phyloP scores from a whole-genome alignment of 2,888 invertebrate species.

The Ypsolopha scabrella region DNA sequence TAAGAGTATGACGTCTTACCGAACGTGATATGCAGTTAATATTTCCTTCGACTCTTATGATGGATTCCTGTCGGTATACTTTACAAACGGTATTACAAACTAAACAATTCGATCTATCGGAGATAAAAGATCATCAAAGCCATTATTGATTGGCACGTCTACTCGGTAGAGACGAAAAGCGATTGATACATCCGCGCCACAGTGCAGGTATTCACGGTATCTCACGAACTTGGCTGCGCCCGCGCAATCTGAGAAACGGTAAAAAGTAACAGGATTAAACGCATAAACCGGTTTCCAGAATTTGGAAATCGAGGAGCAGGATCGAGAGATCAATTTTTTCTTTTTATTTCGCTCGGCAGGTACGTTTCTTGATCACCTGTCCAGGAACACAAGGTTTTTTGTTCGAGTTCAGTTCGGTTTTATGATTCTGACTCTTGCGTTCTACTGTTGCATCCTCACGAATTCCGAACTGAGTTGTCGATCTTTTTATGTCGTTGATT shows the following conservation, averaged over 20 bases:
- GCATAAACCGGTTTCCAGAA: conserved; percentile 39
- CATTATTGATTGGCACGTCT: conserved; percentile 3
- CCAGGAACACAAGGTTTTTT: not conserved
- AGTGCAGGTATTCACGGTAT: conserved; percentile 18
- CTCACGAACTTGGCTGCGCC: conserved; percentile 24
- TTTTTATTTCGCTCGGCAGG: not conserved
- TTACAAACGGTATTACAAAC: not conserved
- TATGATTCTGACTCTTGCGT: too few relatives aligned
- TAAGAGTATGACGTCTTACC: too few relatives aligned
- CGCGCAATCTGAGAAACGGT: conserved; percentile 36
- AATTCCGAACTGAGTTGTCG: too few relatives aligned
- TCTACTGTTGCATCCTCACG: too few relatives aligned
- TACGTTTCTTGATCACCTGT: not conserved
- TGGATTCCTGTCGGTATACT: too few relatives aligned
- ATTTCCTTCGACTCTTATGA: too few relatives aligned
- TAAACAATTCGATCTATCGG: not conserved
- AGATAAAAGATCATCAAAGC: not conserved
- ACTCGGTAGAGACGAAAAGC: conserved; percentile 18
- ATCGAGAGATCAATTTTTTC: conserved; percentile 10
- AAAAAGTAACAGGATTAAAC: conserved; percentile 52
- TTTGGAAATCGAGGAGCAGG: conserved; percentile 33
- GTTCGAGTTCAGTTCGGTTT: too few relatives aligned
- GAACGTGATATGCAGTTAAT: too few relatives aligned
- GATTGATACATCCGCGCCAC: conserved; percentile 17
- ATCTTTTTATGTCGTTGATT: too few relatives aligned